Conservation (phyloP, 2,113 vertebrate genomes). For the Thinocorus orbignyianus region DNA sequence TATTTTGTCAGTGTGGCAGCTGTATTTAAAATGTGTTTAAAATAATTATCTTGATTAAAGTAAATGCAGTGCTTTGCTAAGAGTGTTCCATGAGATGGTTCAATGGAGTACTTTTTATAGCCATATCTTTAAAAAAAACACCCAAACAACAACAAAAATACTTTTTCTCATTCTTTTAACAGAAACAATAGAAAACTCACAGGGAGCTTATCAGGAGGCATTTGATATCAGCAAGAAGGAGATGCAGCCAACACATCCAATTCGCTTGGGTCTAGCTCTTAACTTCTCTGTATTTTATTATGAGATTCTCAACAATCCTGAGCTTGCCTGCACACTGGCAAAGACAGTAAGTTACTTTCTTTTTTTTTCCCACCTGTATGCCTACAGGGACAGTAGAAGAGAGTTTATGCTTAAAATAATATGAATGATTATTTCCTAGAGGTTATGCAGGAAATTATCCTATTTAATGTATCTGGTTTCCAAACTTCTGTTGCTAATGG, state of each 20-base stretch:
- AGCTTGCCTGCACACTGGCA: constrained; percentile 91
- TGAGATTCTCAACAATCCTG: constrained; percentile 94
- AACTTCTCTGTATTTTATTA: constrained; percentile 99
- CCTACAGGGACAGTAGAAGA: neutral
- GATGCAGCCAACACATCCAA: constrained; percentile 95
- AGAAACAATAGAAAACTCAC: constrained; percentile 88
- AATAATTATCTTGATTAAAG: neutral
- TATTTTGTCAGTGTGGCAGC: neutral
- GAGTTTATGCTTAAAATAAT: neutral
- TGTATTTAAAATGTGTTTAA: neutral
- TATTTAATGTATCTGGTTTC: neutral
- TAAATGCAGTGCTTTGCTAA: neutral
- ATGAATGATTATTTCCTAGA: neutral
- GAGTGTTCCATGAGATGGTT: neutral
- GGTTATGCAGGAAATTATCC: neutral
- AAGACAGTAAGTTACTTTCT: constrained; percentile 81
- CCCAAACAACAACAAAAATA: neutral
- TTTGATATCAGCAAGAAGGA: constrained; percentile 88
- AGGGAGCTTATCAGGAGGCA: constrained; percentile 89
- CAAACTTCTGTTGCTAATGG: neutral
- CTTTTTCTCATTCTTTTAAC: neutral
- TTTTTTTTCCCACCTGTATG: neutral
- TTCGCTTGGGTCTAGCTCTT: constrained; percentile 95
- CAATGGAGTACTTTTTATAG: neutral
- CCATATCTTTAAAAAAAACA: neutral